Evolutionary conservation across 2,113 vertebrate genomes (phyloP), one percentile per base, ranked within the genome.

Genomic region (Sinosuthora webbiana): DNA sequence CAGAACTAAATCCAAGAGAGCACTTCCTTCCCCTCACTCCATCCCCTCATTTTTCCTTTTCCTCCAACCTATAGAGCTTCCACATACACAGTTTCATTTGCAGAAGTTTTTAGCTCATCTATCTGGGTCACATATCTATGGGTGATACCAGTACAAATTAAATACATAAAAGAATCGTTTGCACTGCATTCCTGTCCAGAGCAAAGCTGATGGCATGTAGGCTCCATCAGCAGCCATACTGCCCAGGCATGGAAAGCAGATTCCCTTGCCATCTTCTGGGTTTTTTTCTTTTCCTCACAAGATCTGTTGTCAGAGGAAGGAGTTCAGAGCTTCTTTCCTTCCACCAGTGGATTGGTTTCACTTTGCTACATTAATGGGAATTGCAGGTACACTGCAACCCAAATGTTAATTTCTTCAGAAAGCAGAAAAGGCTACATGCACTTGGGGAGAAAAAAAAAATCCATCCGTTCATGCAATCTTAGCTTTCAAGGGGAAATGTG

Each of bases 401-500:
- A 76, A 93, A 92, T 3, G 22, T 62, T 95, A 64, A 95, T 57
- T 93, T 84, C 79, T 93, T 92, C 69, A 79, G 79, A 82, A 16
- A 62, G 65, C 80, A 90, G 22, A 92, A 41, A 86, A 90, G 28
- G 55, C 83, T 90, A 81, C 83, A 49, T 50, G 76, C 85, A 76
- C 93, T 60, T 60, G 42, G 87, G 85, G 71, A 80, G 85, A 73
- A 68, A 73, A 68, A 87, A 90, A 67, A 92, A 68, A 90, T 47
- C 67, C 24, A 92, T 94, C 90, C n/a, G 5, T 82, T 88, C 28
- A 15, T 87, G 76, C 88, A 95, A 42, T 76, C 93, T 90, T 85
- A 96, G 87, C 90, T 94, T 95, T 78, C 84, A 57, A 94, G 69
- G n/a, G 88, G 85, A 96, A 96, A 53, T 2, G 25, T 56, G 57